Base-by-base conservation (phyloP, 1,140 invertebrate genomes). In the Prorops nasuta region DNA sequence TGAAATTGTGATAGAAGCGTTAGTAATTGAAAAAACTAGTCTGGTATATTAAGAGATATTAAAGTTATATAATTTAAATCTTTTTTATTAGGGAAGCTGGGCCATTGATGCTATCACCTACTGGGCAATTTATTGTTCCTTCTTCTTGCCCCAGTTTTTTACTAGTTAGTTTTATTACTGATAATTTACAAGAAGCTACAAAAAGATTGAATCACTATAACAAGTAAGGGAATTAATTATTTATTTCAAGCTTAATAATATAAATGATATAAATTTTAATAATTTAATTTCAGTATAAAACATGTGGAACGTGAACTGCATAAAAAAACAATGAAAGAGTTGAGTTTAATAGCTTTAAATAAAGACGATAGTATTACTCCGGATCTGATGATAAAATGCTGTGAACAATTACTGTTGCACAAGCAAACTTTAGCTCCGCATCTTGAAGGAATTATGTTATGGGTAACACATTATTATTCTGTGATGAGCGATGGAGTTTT, bases 291-390 rank as follows among this genome's bases (percentile, higher is more conserved):
- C 61, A 90, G 86, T 47, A 84, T 91, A 65, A 90, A 92, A 68
- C 81, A 88, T 50, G 78, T 90, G 12, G 90, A 95, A 69, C 81
- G 79, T 44, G 83, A 85, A 48, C 75, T 93, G 12, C 83, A 86
- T 51, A 70, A 81, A 34, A 77, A 83, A 65, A 89, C 87, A 19
- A 78, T 86, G 15, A 67, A 80, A 18, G 76, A 85, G 59, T 81
- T 95, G 8, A 77, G 83, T 15, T 72, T 96, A 15, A 70, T 81
- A 4, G 80, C 84, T 14, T 74, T 97, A 1, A 81, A 83, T 48
- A 95, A 95, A 77, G 93, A 96, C 60, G 92, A 96, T 63, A 92
- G 89, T 58, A 86, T 97, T 4, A 92, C 90, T 0, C 91, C 92
- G 1, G 86, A 87, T 51, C 81, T 91, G 16, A 96, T 96, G 92